These are phyloP conservation scores for Procavia capensis DNA, from an alignment of 2,113 vertebrate genomes.

Conservation along the genomic window DNA sequence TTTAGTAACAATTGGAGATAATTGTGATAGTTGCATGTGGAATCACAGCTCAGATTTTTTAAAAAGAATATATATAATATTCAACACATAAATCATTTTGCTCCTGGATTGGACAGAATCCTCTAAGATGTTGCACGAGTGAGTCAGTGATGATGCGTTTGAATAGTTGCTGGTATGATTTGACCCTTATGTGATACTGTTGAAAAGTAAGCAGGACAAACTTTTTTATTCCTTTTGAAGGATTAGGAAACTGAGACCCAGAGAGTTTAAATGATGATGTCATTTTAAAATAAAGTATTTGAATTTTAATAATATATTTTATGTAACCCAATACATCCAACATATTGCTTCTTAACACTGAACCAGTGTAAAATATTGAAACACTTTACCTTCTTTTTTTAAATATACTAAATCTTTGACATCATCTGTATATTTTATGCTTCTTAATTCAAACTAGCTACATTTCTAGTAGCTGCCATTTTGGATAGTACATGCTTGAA, in stretches of 20 bases:
- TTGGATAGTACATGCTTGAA: background rate
- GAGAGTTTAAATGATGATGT: slow-evolving; percentile 43
- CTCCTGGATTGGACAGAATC: background rate
- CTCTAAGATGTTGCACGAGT: background rate
- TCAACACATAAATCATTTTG: background rate
- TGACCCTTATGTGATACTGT: background rate
- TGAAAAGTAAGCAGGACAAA: background rate
- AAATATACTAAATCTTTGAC: background rate
- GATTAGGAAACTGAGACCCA: slow-evolving; percentile 47
- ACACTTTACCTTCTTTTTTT: background rate
- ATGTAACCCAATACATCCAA: background rate
- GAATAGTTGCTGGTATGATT: background rate
- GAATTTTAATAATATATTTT: slow-evolving; percentile 47
- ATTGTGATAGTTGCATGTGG: background rate
- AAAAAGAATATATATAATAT: background rate
- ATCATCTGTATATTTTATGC: background rate
- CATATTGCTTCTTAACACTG: slow-evolving; percentile 2
- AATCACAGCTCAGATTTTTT: slow-evolving; percentile 12
- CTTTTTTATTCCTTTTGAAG: background rate
- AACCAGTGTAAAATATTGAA: background rate
- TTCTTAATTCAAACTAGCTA: background rate
- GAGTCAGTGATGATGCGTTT: background rate
- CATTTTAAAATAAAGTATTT: background rate
- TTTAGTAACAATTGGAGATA: background rate
- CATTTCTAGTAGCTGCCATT: background rate